Evolutionary conservation across 1,140 invertebrate species (phyloP).

Genomic region (Antheraea mylitta): DNA sequence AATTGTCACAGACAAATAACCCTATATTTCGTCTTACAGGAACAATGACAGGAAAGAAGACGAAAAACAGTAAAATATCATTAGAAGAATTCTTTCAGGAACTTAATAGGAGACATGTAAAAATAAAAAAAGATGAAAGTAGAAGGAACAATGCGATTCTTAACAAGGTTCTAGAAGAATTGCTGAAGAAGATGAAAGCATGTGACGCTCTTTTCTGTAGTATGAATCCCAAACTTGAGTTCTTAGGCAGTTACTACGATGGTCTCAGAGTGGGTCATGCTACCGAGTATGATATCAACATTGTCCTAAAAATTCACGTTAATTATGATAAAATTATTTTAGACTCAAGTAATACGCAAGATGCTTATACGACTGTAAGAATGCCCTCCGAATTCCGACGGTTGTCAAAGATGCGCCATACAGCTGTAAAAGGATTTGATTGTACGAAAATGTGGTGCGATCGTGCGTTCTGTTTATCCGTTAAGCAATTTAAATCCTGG

Average conservation of each 20-base stretch:
- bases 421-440: slow-evolving; percentile 35
- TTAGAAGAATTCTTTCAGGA: slow-evolving; percentile 37
- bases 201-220: slow-evolving; percentile 37
- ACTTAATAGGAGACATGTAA: slow-evolving; percentile 34
- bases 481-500: slow-evolving; percentile 41
- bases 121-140: slow-evolving; percentile 34
- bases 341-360: slow-evolving; percentile 25
- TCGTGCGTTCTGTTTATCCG: slow-evolving; percentile 31
- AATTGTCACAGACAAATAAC: too few relatives aligned
- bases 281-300: slow-evolving; percentile 48
- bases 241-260: slow-evolving; percentile 49
- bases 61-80: neutral
- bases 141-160: slow-evolving; percentile 36
- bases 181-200: slow-evolving; percentile 35
- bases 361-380: slow-evolving; percentile 36
- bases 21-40: neutral
- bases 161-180: slow-evolving; percentile 32
- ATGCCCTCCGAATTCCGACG: slow-evolving; percentile 50
- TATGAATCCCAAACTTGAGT: slow-evolving; percentile 43
- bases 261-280: slow-evolving; percentile 44
- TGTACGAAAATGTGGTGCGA: slow-evolving; percentile 48
- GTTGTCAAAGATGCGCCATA: slow-evolving; percentile 32
- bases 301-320: slow-evolving; percentile 40
- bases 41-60: neutral
- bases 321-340: slow-evolving; percentile 42